Evolutionary conservation across 2,797 vertebrate species (phyloP).

Genomic region (Scyliorhinus canicula): DNA sequence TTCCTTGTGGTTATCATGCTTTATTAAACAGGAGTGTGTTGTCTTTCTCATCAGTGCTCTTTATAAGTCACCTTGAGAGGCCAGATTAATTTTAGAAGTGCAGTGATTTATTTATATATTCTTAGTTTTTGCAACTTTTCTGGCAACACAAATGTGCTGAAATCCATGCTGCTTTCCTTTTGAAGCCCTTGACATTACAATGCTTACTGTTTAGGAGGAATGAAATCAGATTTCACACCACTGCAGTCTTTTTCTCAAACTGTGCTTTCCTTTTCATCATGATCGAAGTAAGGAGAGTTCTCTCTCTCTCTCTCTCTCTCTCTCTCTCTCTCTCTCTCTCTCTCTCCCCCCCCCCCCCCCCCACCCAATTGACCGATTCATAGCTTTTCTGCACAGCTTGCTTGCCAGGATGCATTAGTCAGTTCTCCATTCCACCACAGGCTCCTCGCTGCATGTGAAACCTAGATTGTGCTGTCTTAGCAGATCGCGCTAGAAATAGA

Average conservation of each 20-base stretch:
- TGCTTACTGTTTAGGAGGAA: background rate
- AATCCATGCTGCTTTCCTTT: background rate
- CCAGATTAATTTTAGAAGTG: conserved; percentile 7
- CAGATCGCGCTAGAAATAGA: conserved; percentile 55
- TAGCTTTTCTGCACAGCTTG: conserved; percentile 30
- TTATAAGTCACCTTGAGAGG: conserved; percentile 14
- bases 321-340: too few species aligned
- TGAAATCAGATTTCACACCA: background rate
- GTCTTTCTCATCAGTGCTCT: conserved; percentile 3
- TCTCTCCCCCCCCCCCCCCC: background rate
- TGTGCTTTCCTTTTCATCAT: background rate
- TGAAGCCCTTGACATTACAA: background rate
- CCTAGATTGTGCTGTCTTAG: conserved; percentile 53
- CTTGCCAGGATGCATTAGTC: conserved; percentile 32
- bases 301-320: too few species aligned
- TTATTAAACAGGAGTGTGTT: background rate
- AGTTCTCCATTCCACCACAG: conserved; percentile 40
- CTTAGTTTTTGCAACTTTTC: background rate
- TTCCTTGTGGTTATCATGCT: background rate
- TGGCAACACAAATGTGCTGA: background rate
- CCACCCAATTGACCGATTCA: background rate
- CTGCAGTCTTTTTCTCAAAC: background rate
- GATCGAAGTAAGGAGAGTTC: background rate
- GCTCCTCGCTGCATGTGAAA: conserved; percentile 49
- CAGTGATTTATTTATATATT: background rate